These are phyloP conservation scores for Drosophila demipolita DNA, from an alignment of 2,888 invertebrate species.

Conservation along the genomic window DNA sequence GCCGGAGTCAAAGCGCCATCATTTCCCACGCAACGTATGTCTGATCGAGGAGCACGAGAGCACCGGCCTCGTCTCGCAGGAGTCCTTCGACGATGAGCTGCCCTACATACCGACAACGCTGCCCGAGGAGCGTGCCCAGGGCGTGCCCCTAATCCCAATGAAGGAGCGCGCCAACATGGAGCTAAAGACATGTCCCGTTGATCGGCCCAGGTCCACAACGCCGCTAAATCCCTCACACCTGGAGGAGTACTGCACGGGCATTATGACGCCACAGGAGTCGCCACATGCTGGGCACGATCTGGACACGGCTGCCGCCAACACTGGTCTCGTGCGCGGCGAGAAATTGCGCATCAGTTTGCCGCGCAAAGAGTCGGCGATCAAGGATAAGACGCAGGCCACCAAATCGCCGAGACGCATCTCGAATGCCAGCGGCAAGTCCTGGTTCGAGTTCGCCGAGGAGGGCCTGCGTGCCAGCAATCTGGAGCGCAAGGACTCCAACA, in stretches of 20 bases:
- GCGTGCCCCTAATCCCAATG: constrained; percentile 92
- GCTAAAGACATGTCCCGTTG: constrained; percentile 89
- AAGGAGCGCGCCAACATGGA: constrained; percentile 88
- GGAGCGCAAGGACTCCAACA: constrained; percentile 82
- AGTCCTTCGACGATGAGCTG: constrained; percentile 94
- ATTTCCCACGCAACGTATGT: constrained; percentile 86
- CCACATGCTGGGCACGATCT: constrained; percentile 40
- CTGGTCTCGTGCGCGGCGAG: constrained; percentile 85
- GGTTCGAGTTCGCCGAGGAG: constrained; percentile 88
- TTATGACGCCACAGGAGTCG: constrained; percentile 72
- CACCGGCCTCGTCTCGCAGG: constrained; percentile 91
- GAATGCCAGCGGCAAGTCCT: constrained; percentile 86
- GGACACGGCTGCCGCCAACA: constrained; percentile 6
- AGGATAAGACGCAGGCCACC: constrained; percentile 83
- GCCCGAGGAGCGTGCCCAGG: constrained; percentile 93
- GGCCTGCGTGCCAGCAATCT: constrained; percentile 86
- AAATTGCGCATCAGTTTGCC: constrained; percentile 90
- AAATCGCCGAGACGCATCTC: constrained; percentile 86
- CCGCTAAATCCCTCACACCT: constrained; percentile 90
- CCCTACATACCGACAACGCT: constrained; percentile 96
- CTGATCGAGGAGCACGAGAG: constrained; percentile 89
- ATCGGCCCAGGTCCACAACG: constrained; percentile 90
- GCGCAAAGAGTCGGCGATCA: constrained; percentile 86
- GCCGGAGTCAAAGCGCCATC: constrained; percentile 81
- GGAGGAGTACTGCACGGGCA: constrained; percentile 88